Percentiles rank a stretch among this genome's conserved stretches.
phyloP scores from a whole-genome alignment of 2,888 invertebrate species.

The Thysanoteuthis rhombus region DNA sequence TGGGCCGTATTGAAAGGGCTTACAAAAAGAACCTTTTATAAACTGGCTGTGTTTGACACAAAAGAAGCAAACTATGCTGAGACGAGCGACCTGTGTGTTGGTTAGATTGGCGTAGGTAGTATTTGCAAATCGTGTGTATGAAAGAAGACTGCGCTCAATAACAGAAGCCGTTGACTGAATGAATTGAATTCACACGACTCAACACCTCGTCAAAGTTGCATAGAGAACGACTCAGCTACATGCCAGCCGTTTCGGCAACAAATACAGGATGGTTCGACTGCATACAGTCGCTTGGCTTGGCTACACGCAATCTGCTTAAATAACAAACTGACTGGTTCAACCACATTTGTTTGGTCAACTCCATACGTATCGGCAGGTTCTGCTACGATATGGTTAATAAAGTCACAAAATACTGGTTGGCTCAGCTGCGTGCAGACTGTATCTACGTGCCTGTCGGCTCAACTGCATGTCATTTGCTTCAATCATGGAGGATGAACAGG shows the following conservation, averaged over 20 bases:
- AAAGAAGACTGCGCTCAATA: background rate
- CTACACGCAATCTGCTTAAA: background rate
- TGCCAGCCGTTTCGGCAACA: background rate
- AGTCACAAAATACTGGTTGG: background rate
- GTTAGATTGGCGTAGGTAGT: background rate
- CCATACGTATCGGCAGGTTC: background rate
- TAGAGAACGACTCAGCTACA: background rate
- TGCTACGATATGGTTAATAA: background rate
- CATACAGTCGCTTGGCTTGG: background rate
- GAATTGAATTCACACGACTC: background rate
- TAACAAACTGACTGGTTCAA: background rate
- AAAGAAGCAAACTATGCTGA: background rate
- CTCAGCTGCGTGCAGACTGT: background rate
- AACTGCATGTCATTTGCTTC: background rate
- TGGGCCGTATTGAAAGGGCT: conserved; percentile 12
- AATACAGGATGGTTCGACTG: background rate
- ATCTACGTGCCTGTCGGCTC: background rate
- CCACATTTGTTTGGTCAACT: background rate
- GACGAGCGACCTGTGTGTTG: background rate
- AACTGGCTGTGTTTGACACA: background rate
- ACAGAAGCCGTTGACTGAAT: background rate
- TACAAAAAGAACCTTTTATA: background rate
- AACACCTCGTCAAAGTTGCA: background rate
- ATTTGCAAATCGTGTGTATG: background rate
- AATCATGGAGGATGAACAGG: background rate